Conservation (phyloP, 2,888 invertebrate species). For the Philereme vetulata region DNA sequence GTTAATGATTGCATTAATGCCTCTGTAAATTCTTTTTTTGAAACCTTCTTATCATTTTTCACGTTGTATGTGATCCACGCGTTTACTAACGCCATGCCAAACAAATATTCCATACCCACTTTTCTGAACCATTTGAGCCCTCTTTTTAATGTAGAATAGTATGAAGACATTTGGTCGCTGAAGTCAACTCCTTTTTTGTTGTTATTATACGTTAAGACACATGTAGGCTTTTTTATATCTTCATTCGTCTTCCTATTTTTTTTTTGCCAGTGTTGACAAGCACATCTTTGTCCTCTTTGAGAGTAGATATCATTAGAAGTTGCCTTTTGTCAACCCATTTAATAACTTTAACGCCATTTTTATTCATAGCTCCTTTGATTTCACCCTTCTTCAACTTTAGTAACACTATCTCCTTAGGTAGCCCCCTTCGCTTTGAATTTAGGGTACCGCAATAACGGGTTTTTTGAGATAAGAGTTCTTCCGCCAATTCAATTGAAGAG, state of each 20-base stretch:
- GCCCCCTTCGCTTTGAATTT: conserved; percentile 24
- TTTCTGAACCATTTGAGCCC: conserved; percentile 39
- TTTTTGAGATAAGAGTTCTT: conserved; percentile 29
- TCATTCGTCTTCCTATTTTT: conserved; percentile 8
- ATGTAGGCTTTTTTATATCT: conserved; percentile 15
- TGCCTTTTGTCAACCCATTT: conserved; percentile 33
- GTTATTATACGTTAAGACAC: conserved; percentile 26
- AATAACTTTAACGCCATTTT: conserved; percentile 33
- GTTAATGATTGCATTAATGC: conserved; percentile 27
- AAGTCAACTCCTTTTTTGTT: conserved; percentile 36
- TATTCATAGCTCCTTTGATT: conserved; percentile 19
- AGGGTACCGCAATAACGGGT: conserved; percentile 33
- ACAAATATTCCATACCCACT: conserved; percentile 33
- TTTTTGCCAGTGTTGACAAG: conserved; percentile 23
- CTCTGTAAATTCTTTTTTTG: conserved; percentile 22
- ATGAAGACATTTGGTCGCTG: conserved; percentile 37
- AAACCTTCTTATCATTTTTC: conserved; percentile 20
- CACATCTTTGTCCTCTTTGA: conserved; percentile 22
- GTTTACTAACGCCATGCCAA: conserved; percentile 36
- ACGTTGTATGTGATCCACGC: conserved; percentile 3
- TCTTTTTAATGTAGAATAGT: conserved; percentile 33
- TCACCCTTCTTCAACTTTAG: conserved; percentile 34
- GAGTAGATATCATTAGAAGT: conserved; percentile 32
- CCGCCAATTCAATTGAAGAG: conserved; percentile 27
- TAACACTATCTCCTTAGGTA: conserved; percentile 26